A percentile compares a stretch with the other conserved stretches of the same genome.
These are phyloP conservation scores for Crenichthys baileyi DNA, from an alignment of 2,797 vertebrate species.

Conservation along the genomic window DNA sequence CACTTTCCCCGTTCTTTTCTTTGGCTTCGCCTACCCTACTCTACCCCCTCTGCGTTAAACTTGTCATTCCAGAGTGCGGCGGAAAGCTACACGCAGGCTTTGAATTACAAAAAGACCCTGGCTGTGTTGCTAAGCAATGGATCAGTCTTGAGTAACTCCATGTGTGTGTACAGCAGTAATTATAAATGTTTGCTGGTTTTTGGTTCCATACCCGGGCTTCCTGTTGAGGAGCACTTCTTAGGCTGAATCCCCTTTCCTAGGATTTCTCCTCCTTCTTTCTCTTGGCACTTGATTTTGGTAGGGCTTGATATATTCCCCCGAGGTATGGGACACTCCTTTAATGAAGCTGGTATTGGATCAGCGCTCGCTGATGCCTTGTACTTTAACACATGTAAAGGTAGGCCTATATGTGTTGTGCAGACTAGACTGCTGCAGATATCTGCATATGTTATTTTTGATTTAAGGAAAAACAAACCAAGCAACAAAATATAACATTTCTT, in stretches of 20 bases:
- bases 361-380: not conserved
- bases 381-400: not conserved
- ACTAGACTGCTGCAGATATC: no score
- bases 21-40: constrained; percentile 24
- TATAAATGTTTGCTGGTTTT: constrained; percentile 32
- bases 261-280: not conserved
- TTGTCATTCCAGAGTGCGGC: constrained; percentile 87
- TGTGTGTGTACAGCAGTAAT: constrained; percentile 12
- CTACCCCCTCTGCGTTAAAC: constrained; percentile 82
- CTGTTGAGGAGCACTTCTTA: constrained; percentile 29
- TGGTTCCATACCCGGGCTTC: not conserved
- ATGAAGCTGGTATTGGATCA: not conserved
- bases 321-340: no score
- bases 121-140: constrained; percentile 88
- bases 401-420: no score
- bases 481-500: no score
- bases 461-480: no score
- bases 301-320: no score
- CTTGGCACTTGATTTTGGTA: not conserved
- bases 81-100: constrained; percentile 89
- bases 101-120: constrained; percentile 87
- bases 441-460: no score
- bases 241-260: not conserved
- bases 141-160: constrained; percentile 75
- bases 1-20: constrained; percentile 47